Percentiles rank a stretch among this genome's conserved stretches.
Conservation (phyloP, 2,113 vertebrate species). For the Psittacus erithacus region DNA sequence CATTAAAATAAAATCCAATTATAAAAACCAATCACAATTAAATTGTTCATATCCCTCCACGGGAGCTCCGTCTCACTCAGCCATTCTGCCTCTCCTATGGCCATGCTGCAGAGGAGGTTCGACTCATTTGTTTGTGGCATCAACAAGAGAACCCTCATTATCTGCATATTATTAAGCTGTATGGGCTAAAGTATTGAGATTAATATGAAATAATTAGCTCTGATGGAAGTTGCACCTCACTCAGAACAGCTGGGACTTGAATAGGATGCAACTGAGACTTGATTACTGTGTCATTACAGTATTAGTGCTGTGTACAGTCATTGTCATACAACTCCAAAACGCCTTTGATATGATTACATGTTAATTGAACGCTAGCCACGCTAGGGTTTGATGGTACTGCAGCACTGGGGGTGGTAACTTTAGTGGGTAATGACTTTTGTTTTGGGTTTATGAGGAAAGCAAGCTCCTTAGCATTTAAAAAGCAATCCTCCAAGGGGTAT, state of each 20-base stretch:
- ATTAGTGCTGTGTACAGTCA: constrained; percentile 11
- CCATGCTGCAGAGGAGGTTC: constrained; percentile 10
- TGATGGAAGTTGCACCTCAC: constrained; percentile 34
- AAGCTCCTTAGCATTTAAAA: not conserved
- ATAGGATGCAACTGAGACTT: constrained; percentile 32
- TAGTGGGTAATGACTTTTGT: not conserved
- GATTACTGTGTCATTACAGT: constrained; percentile 48
- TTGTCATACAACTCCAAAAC: not conserved
- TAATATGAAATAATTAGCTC: constrained; percentile 32
- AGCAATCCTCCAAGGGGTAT: not conserved
- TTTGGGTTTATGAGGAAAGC: not conserved
- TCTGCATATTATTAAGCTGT: not conserved
- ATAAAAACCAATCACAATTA: constrained; percentile 46
- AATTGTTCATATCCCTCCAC: not conserved
- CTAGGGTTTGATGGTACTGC: not conserved
- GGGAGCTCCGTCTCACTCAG: not conserved
- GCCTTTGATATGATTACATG: constrained; percentile 12
- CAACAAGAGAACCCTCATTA: constrained; percentile 32
- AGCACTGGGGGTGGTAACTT: not conserved
- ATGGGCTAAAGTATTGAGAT: not conserved
- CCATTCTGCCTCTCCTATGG: not conserved
- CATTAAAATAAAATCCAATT: constrained; percentile 55
- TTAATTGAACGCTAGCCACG: not conserved
- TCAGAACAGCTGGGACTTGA: constrained; percentile 22
- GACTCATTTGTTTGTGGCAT: constrained; percentile 13